Conservation (phyloP, 2,888 invertebrate genomes). For the Pardosa pseudoannulata region DNA sequence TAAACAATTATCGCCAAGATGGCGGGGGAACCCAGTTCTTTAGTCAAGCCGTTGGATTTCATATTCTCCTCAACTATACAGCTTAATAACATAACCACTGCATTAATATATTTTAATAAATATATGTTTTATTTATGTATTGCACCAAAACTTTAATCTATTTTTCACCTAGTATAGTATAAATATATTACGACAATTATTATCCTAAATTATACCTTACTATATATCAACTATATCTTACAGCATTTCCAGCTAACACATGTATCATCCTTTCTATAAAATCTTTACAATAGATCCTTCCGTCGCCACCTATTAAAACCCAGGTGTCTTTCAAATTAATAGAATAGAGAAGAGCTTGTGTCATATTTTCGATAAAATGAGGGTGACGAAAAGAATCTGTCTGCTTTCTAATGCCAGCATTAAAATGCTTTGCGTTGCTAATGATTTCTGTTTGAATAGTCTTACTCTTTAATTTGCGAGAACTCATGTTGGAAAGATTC, state of each 20-base stretch:
- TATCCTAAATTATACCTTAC: no score
- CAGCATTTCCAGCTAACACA: not conserved
- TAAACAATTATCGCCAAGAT: no score
- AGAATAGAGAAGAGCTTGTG: not conserved
- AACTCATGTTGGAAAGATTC: not conserved
- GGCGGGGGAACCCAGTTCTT: no score
- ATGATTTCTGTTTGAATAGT: constrained; percentile 1
- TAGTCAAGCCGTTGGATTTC: no score
- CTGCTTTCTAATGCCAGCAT: not conserved
- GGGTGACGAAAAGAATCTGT: not conserved
- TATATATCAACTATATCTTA: no score
- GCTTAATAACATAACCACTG: no score
- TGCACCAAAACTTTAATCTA: no score
- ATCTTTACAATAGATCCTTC: not conserved
- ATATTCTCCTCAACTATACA: no score
- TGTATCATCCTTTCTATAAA: not conserved
- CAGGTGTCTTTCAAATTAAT: not conserved
- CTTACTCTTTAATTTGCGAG: not conserved
- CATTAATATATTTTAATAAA: no score
- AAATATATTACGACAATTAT: no score
- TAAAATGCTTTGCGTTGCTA: not conserved
- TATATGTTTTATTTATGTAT: no score
- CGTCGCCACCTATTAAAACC: constrained; percentile 17
- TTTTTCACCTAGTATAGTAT: no score
- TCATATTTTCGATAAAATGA: constrained; percentile 10